Conservation (phyloP, 2,888 invertebrate species). For the Leucozona laternaria region DNA sequence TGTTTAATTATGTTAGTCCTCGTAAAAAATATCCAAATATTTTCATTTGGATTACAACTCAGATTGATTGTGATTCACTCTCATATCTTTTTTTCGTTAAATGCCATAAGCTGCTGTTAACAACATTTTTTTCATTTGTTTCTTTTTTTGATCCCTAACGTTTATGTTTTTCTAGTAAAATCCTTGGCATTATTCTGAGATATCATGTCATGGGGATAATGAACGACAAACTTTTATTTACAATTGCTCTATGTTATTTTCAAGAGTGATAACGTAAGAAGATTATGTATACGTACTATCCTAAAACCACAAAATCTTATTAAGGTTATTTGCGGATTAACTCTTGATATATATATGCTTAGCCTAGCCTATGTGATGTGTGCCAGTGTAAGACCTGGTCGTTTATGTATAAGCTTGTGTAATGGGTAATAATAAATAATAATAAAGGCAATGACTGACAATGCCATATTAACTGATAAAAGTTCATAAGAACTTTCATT, state of each 20-base stretch:
- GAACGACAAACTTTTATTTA: slow-evolving; percentile 2
- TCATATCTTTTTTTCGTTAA: background rate
- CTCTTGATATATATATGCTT: background rate
- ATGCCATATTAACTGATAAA: background rate
- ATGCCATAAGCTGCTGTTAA: background rate
- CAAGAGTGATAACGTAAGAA: slow-evolving; percentile 6
- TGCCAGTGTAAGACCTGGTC: background rate
- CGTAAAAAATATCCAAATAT: background rate
- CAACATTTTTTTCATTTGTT: background rate
- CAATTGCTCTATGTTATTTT: slow-evolving; percentile 17
- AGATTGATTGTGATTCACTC: background rate
- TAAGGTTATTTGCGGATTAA: slow-evolving; percentile 22
- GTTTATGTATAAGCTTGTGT: background rate
- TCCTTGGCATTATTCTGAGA: background rate
- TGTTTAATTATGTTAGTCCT: no score
- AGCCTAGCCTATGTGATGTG: background rate
- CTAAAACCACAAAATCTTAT: slow-evolving; percentile 14
- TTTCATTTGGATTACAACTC: background rate
- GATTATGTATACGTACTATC: background rate
- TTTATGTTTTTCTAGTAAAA: background rate
- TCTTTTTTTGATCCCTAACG: background rate
- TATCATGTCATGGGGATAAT: background rate
- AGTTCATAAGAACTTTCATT: slow-evolving; percentile 1
- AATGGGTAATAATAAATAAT: slow-evolving; percentile 26
- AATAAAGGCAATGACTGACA: slow-evolving; percentile 19